Evolutionary conservation across 1,140 invertebrate genomes (phyloP).

Genomic region (Eueides isabella): DNA sequence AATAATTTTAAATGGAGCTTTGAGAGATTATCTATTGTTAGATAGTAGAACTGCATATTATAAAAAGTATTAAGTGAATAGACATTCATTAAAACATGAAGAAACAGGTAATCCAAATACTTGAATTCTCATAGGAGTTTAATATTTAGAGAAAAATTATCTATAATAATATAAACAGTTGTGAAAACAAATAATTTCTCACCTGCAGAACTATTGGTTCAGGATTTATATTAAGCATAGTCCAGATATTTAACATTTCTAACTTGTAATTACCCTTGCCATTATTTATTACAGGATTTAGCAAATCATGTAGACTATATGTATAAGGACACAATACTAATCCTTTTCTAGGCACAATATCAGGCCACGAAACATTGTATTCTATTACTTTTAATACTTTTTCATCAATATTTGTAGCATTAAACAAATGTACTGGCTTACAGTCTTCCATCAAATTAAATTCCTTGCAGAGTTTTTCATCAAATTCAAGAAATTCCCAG

Average conservation of each 20-base stretch:
- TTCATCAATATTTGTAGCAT: constrained; percentile 58
- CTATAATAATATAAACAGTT: neutral
- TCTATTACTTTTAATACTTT: constrained; percentile 61
- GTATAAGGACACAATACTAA: constrained; percentile 69
- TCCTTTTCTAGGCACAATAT: constrained; percentile 61
- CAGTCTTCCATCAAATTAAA: constrained; percentile 58
- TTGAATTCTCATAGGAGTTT: no score
- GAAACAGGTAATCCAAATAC: no score
- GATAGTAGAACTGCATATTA: no score
- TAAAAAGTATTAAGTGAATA: no score
- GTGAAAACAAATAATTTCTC: neutral
- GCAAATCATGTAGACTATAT: constrained; percentile 62
- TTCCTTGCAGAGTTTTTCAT: constrained; percentile 59
- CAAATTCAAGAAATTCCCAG: constrained; percentile 66
- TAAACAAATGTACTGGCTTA: constrained; percentile 59
- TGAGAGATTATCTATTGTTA: no score
- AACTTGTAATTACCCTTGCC: constrained; percentile 53
- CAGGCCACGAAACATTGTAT: constrained; percentile 62
- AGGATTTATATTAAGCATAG: constrained; percentile 72
- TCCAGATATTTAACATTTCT: constrained; percentile 71
- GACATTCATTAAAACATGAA: no score
- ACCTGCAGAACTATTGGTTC: constrained; percentile 75
- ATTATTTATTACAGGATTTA: constrained; percentile 52
- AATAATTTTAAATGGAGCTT: no score
- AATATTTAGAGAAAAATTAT: no score